phyloP scores from a whole-genome alignment of 2,113 vertebrate species.

The Coryphaenoides rupestris region DNA sequence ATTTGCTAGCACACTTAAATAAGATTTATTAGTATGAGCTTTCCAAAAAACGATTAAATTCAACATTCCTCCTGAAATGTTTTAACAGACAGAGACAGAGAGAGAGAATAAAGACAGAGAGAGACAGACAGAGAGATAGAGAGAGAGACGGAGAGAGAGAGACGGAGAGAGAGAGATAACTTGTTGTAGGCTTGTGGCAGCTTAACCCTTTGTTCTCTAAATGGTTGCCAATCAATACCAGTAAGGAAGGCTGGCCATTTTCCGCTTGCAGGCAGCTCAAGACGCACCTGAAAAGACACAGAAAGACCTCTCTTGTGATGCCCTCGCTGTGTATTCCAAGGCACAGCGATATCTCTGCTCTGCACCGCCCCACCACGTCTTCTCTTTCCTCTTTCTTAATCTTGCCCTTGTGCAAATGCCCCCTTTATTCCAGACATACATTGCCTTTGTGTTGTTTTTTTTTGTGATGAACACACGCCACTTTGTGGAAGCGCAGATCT shows the following conservation, averaged over 20 bases:
- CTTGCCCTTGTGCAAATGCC: constrained; percentile 41
- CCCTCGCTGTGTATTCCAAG: constrained; percentile 38
- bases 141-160: background rate
- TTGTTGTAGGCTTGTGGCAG: background rate
- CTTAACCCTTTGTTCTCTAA: constrained; percentile 61
- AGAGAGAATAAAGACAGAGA: constrained; percentile 3
- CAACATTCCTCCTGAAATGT: too few relatives aligned
- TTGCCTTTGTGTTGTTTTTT: constrained; percentile 19
- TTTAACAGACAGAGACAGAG: too few relatives aligned
- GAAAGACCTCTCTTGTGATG: constrained; percentile 40
- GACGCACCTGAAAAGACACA: constrained; percentile 32
- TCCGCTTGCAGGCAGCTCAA: constrained; percentile 55
- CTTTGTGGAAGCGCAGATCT: constrained; percentile 22
- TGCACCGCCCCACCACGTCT: background rate
- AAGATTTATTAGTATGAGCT: too few relatives aligned
- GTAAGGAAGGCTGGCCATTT: constrained; percentile 53
- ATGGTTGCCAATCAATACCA: constrained; percentile 59
- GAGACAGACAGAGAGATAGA: background rate
- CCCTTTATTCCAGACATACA: constrained; percentile 28
- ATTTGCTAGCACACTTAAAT: too few relatives aligned
- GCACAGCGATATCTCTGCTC: constrained; percentile 35
- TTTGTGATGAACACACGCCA: constrained; percentile 21
- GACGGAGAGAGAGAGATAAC: background rate
- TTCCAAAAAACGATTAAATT: too few relatives aligned
- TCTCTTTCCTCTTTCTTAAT: constrained; percentile 32